A percentile compares a stretch with the other conserved stretches of the same genome.
These are phyloP conservation scores for Apotomis betuletana DNA, from an alignment of 2,888 invertebrate genomes.

Conservation along the genomic window DNA sequence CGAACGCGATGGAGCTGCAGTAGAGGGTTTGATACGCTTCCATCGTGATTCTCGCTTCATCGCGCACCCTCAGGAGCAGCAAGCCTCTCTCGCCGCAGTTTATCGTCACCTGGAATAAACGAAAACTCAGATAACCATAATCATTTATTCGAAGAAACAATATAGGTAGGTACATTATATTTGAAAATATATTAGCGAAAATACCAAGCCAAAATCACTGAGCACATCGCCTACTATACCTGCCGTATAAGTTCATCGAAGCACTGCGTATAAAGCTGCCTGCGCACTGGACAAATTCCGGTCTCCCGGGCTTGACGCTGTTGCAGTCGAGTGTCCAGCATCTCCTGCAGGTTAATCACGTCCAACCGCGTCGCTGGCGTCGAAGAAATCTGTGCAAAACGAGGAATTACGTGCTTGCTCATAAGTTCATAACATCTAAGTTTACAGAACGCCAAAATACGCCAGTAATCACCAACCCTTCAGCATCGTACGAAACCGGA, in stretches of 20 bases:
- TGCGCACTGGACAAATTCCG: constrained; percentile 96
- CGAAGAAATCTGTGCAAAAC: constrained; percentile 89
- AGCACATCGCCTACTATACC: constrained; percentile 51
- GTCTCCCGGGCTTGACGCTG: constrained; percentile 97
- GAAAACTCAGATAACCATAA: not conserved
- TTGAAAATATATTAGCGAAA: too few relatives aligned
- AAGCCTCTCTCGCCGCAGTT: constrained; percentile 98
- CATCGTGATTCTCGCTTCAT: constrained; percentile 98
- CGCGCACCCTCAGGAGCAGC: constrained; percentile 94
- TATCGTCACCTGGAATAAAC: constrained; percentile 91
- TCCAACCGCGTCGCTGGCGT: constrained; percentile 98
- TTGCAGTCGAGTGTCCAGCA: constrained; percentile 94
- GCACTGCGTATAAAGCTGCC: constrained; percentile 97
- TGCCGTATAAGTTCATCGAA: constrained; percentile 88
- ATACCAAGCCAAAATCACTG: too few relatives aligned
- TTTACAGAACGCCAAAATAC: too few relatives aligned
- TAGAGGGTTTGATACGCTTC: constrained; percentile 98
- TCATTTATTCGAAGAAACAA: too few relatives aligned
- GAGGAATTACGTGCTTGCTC: too few relatives aligned
- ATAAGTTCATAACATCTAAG: too few relatives aligned
- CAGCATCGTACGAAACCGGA: too few relatives aligned
- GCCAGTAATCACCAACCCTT: too few relatives aligned
- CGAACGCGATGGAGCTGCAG: constrained; percentile 98
- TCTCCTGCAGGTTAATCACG: constrained; percentile 97
- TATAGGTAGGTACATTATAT: too few relatives aligned